Base-by-base conservation (phyloP, 1,140 invertebrate species). In the Drosophila sproati region DNA sequence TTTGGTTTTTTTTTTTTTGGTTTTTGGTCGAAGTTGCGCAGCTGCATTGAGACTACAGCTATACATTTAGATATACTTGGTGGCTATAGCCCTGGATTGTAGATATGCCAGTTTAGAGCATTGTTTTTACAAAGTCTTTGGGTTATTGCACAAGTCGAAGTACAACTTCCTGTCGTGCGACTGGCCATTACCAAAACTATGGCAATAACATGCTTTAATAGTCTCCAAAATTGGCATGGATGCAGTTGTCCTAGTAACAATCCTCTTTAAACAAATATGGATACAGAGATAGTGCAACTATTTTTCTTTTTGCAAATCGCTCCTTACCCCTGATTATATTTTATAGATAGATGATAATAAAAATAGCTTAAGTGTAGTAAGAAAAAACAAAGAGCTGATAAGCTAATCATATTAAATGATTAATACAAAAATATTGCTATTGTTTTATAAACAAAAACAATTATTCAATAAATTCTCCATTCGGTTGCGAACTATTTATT, bases 81-180 rank as follows among this genome's bases (percentile, higher is more conserved):
- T 59, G 50, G 73, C 60, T 51, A 63, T 64, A 73, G 70, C 66
- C 61, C 55, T 70, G 71, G 83, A 69, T 72, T 47, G 70, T 74
- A 73, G 69, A 68, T 85, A 57, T 69, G 55, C 68, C 37, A 72
- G 73, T 60, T 54, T 61, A 73, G 57, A 73, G 45, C 34, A 71
- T 43, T 59, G 31, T 20, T 59, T 54, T 66, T 63, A 41, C 50
- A 45, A 63, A 63, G 64, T 73, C 57, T 51, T 45, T 73, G 45
- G 68, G 51, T 62, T 77, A 69, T 87, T 88, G 83, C 83, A 88
- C 82, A 87, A 87, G 83, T 60, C 31, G 51, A 34, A 57, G 35
- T 57, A 66, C 43, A 54, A 89, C 85, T 85, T 89, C 85, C 80
- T 85, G 83, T 83, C 73, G 39, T 72, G 68, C 62, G 47, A 45